Conservation (phyloP, 2,113 vertebrate genomes). For the Corynorhinus townsendii region DNA sequence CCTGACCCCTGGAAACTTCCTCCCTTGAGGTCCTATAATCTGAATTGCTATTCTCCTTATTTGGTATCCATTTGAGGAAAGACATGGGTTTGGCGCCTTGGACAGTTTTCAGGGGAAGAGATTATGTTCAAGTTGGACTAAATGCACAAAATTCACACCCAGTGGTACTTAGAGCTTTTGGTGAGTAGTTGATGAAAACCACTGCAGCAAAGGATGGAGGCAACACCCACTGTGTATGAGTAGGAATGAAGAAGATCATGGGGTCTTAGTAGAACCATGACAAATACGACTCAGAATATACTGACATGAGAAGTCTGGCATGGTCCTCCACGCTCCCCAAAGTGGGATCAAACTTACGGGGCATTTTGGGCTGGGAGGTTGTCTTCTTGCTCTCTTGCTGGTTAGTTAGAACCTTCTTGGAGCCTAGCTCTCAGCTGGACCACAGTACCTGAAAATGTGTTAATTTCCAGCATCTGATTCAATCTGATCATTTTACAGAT, state of each 20-base stretch:
- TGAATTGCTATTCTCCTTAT: background rate
- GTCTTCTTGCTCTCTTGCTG: background rate
- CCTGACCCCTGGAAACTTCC: background rate
- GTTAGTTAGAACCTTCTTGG: background rate
- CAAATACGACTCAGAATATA: background rate
- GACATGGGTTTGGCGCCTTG: background rate
- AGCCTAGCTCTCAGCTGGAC: background rate
- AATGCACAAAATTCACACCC: background rate
- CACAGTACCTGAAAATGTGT: background rate
- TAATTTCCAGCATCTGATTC: background rate
- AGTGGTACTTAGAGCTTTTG: background rate
- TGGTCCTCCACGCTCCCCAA: background rate
- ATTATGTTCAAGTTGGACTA: conserved; percentile 33
- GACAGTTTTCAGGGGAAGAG: background rate
- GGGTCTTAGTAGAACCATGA: background rate
- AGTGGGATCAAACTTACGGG: background rate
- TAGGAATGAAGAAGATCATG: background rate
- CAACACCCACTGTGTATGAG: background rate
- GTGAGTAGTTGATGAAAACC: background rate
- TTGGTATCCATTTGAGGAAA: background rate
- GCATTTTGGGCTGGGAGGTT: background rate
- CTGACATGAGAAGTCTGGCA: background rate
- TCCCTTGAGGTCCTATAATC: background rate
- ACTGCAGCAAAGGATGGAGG: background rate
- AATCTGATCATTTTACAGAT: background rate